Base-by-base conservation (phyloP, 2,797 vertebrate species). In the Scyliorhinus canicula region DNA sequence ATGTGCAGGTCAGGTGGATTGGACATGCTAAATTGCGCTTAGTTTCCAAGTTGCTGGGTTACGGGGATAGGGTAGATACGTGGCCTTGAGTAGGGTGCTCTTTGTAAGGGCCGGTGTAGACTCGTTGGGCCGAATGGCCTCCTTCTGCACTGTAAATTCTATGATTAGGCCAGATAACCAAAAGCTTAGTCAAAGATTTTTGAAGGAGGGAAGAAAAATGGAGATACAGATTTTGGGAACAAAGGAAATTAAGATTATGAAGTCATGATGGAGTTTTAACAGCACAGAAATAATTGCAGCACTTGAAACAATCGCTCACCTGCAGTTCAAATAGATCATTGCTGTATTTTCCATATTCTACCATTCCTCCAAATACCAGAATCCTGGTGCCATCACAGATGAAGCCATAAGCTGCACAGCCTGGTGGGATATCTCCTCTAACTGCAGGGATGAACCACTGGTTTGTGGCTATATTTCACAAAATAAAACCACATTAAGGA, bases 361-460 rank as follows among this genome's bases (percentile, higher is more conserved):
- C 97, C 99, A 99, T 99, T 95, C 99, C 99, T 67, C 99, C 99
- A 95, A 99, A 99, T 55, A 99, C 98, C 95, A 99, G 96, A 95
- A 99, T 98, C 93, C 99, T 98, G 77, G 98, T 98, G 16, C 99
- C 98, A 95, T 99, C 99, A 95, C 98, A 99, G 95, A 98, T 98
- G 95, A 99, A 98, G 96, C 99, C 99, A 96, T 99, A 98, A 26
- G 99, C 98, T 21, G 99, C 99, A 95, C 99, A 99, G 93, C 99
- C 99, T 21, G 99, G 98, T 6, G 99, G 99, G 96, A 99, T 99
- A 97, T 99, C 99, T 26, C 99, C 99, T 96, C 99, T 98, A 95
- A 99, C 99, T 14, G 99, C 99, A 28, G 99, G 99, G 52, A 99
- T 98, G 95, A 99, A 99, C 99, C 99, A 99, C 95, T 99, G 99